Percentiles rank a stretch among this genome's conserved stretches.
Evolutionary conservation across 2,113 vertebrate genomes (phyloP).

Genomic region (Elachura formosa): DNA sequence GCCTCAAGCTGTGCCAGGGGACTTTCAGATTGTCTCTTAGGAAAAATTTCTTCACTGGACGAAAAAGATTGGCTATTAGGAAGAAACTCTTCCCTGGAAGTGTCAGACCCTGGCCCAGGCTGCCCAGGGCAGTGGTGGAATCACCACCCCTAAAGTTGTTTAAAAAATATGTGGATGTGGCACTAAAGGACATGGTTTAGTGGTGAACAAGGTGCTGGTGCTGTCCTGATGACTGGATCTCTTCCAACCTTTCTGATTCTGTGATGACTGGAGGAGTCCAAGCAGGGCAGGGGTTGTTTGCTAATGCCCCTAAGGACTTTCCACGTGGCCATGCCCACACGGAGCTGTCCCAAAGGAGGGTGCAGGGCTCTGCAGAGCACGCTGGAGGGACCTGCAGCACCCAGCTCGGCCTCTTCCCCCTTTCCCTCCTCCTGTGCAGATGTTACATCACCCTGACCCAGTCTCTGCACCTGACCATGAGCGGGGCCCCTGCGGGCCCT

Average conservation of each 20-base stretch:
- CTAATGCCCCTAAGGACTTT: not conserved
- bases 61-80: not conserved
- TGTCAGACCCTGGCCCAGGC: no score
- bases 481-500: conserved; percentile 88
- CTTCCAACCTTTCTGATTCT: not conserved
- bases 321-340: accelerated
- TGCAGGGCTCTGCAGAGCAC: not conserved
- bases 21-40: not conserved
- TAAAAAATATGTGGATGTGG: not conserved
- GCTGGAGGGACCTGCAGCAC: not conserved
- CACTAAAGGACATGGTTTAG: not conserved
- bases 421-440: conserved; percentile 48
- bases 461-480: conserved; percentile 94
- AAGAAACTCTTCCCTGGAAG: not conserved
- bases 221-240: no score
- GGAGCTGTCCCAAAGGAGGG: not conserved
- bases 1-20: not conserved
- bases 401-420: not conserved
- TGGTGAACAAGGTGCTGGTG: not conserved
- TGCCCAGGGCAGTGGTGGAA: not conserved
- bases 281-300: not conserved
- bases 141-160: not conserved
- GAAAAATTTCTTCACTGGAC: not conserved
- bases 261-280: not conserved
- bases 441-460: conserved; percentile 97